A percentile compares a stretch with the other conserved stretches of the same genome.
Evolutionary conservation across 2,113 vertebrate species (phyloP).

Genomic region (Todiramphus chloris): DNA sequence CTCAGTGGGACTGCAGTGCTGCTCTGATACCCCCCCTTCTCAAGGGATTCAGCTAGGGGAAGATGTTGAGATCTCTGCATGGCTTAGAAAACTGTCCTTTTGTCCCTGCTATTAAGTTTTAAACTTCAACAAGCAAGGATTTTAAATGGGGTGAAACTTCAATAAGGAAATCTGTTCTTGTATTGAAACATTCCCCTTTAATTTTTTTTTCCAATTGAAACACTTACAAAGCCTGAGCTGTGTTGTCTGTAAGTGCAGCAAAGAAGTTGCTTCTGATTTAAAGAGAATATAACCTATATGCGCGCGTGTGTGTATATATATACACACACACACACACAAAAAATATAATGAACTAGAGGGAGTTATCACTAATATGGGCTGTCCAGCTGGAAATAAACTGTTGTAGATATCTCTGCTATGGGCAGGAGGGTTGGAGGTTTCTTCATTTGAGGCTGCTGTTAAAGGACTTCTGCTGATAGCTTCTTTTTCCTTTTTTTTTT

Average conservation of each 20-base stretch:
- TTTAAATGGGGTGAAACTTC: background rate
- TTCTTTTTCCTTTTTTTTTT: background rate
- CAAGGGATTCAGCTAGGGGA: background rate
- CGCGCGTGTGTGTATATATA: background rate
- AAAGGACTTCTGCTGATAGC: background rate
- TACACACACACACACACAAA: background rate
- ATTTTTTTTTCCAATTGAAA: background rate
- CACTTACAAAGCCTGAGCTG: background rate
- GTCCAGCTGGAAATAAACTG: background rate
- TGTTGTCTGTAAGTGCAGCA: slow-evolving; percentile 17
- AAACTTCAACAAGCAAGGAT: background rate
- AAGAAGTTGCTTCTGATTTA: background rate
- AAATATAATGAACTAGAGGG: background rate
- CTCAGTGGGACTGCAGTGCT: background rate
- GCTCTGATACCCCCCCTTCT: background rate
- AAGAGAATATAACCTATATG: background rate
- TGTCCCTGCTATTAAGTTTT: background rate
- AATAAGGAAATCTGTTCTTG: background rate
- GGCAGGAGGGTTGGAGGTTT: background rate
- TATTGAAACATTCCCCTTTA: background rate
- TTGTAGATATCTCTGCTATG: background rate
- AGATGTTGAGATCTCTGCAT: background rate
- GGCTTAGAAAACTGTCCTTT: background rate
- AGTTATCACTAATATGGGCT: background rate
- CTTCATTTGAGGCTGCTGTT: background rate